These are phyloP conservation scores for Scopus umbretta DNA, from an alignment of 2,113 vertebrate genomes.

Conservation along the genomic window DNA sequence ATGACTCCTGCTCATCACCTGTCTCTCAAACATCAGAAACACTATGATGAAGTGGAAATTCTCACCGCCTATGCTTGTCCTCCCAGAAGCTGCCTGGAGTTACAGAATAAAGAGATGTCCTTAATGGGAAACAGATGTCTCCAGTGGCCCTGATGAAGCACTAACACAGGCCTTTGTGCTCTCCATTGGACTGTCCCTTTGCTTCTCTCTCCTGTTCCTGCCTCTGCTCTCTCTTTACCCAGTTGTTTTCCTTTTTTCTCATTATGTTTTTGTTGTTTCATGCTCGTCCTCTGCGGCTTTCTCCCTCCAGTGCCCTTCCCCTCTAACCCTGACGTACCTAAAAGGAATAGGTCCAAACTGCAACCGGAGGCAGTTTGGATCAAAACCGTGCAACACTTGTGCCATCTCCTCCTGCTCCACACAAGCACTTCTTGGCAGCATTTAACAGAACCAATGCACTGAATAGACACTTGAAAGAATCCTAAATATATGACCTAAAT, in stretches of 20 bases:
- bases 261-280: not conserved
- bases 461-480: not conserved
- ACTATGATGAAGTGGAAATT: not conserved
- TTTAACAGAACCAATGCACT: not conserved
- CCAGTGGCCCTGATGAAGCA: too few relatives aligned
- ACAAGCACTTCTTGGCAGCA: not conserved
- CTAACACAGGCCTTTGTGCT: not conserved
- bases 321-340: not conserved
- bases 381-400: not conserved
- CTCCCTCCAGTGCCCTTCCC: not conserved
- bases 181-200: not conserved
- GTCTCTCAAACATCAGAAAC: not conserved
- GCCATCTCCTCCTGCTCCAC: not conserved
- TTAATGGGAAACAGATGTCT: not conserved
- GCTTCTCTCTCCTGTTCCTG: not conserved
- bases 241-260: not conserved
- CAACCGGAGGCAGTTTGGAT: not conserved
- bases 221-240: not conserved
- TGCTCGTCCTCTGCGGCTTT: not conserved
- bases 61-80: fast-evolving
- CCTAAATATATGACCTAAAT: not conserved
- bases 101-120: not conserved
- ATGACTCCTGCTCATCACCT: not conserved
- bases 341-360: not conserved
- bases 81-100: not conserved